These are phyloP conservation scores for Oryctes rhinoceros DNA, from an alignment of 1,140 invertebrate species.

Conservation along the genomic window DNA sequence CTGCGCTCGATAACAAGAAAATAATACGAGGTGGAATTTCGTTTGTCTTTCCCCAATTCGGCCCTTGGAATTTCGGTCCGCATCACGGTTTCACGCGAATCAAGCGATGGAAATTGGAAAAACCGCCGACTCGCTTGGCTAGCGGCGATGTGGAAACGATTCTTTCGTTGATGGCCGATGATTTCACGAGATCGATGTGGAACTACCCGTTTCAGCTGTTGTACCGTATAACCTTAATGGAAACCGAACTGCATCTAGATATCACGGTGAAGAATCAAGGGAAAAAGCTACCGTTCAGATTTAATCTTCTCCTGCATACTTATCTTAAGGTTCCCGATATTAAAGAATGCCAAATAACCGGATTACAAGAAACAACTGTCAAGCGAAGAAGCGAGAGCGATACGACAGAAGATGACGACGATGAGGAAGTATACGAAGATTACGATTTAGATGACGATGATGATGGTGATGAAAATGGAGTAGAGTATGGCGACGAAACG, in stretches of 20 bases:
- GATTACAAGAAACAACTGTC: slow-evolving; percentile 20
- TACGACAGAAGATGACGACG: not conserved
- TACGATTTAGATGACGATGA: not conserved
- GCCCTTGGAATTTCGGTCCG: slow-evolving; percentile 46
- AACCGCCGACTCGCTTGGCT: slow-evolving; percentile 36
- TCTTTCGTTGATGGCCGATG: not conserved
- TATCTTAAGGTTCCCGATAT: slow-evolving; percentile 46
- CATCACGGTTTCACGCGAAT: slow-evolving; percentile 49
- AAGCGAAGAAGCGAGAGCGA: not conserved
- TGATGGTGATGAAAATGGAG: not conserved
- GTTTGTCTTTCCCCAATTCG: slow-evolving; percentile 48
- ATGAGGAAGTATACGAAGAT: not conserved
- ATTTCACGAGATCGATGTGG: slow-evolving; percentile 24
- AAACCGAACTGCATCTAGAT: slow-evolving; percentile 41
- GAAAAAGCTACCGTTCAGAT: slow-evolving; percentile 43
- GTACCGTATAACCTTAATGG: not conserved
- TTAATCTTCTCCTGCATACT: slow-evolving; percentile 44
- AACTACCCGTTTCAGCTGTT: not conserved
- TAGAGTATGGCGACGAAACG: not conserved
- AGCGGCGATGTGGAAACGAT: slow-evolving; percentile 18
- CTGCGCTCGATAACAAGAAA: slow-evolving; percentile 40
- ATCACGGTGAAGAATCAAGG: slow-evolving; percentile 46
- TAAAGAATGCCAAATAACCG: slow-evolving; percentile 40
- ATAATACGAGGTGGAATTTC: slow-evolving; percentile 49
- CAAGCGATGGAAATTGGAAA: slow-evolving; percentile 47